A percentile compares a stretch with the other conserved stretches of the same genome.
phyloP scores from a whole-genome alignment of 2,888 invertebrate genomes.

The Glaucopsyche alexis region DNA sequence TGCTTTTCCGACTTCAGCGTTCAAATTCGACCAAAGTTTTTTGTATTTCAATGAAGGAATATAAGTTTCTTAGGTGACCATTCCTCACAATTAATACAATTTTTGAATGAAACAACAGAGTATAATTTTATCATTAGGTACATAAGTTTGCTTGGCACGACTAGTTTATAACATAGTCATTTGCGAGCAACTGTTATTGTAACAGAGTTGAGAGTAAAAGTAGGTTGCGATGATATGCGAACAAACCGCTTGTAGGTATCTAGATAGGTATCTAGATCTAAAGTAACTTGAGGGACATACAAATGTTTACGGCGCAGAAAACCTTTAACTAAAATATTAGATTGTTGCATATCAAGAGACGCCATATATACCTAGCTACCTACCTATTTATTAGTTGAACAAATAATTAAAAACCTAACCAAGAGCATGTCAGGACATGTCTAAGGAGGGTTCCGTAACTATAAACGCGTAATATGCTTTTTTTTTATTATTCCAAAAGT shows the following conservation, averaged over 20 bases:
- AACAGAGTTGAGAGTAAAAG: conserved; percentile 30
- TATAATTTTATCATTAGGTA: conserved; percentile 16
- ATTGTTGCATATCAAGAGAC: background rate
- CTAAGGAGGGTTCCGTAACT: too few relatives aligned
- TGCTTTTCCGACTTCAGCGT: too few relatives aligned
- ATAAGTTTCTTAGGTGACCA: too few relatives aligned
- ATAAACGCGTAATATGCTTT: too few relatives aligned
- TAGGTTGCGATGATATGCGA: conserved; percentile 31
- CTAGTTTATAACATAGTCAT: conserved; percentile 31
- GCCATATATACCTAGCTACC: too few relatives aligned
- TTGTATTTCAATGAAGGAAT: too few relatives aligned
- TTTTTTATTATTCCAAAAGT: too few relatives aligned
- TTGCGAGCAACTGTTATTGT: conserved; percentile 29
- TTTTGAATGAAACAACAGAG: background rate
- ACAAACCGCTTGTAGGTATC: conserved; percentile 29
- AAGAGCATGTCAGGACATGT: too few relatives aligned
- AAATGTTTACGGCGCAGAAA: background rate
- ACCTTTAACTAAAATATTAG: conserved; percentile 25
- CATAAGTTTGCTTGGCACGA: conserved; percentile 24
- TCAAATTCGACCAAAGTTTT: too few relatives aligned
- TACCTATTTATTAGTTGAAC: background rate
- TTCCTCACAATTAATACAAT: too few relatives aligned
- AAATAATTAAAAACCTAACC: too few relatives aligned
- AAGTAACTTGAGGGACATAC: conserved; percentile 28
- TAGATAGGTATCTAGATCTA: conserved; percentile 30